Percentiles rank a stretch among this genome's conserved stretches.
phyloP scores from a whole-genome alignment of 1,140 invertebrate genomes.

The Semibalanus balanoides region DNA sequence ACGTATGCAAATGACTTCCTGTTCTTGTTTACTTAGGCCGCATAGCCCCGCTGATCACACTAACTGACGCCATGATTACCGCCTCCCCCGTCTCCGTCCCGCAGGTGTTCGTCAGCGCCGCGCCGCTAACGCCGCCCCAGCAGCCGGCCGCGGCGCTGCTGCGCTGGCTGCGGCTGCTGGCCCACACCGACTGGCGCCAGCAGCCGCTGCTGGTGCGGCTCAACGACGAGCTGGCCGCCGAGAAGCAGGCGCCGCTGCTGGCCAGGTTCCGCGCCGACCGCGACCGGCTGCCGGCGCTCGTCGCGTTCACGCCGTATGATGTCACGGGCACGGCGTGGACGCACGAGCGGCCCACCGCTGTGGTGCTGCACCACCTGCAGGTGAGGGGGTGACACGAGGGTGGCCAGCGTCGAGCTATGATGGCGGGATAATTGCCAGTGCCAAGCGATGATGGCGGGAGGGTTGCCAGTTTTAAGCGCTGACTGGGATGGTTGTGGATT shows the following conservation, averaged over 20 bases:
- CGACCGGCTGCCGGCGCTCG: background rate
- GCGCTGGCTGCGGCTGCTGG: conserved; percentile 54
- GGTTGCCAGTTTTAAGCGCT: no score
- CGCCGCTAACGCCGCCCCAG: conserved; percentile 42
- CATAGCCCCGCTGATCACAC: no score
- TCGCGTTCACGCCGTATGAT: background rate
- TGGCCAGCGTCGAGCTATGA: no score
- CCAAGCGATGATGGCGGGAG: no score
- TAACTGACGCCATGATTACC: no score
- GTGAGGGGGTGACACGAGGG: background rate
- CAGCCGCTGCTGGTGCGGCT: conserved; percentile 61
- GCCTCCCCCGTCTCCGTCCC: no score
- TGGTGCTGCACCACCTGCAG: background rate
- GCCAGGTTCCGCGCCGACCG: background rate
- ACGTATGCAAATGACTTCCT: no score
- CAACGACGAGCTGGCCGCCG: conserved; percentile 52
- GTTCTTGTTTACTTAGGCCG: no score
- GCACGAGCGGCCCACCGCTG: background rate
- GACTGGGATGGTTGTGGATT: no score
- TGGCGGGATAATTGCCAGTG: no score
- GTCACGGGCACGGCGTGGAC: background rate
- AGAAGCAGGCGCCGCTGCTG: background rate
- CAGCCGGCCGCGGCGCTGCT: conserved; percentile 56
- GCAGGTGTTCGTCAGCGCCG: conserved; percentile 44
- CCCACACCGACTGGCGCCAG: conserved; percentile 49